Base-by-base conservation (phyloP, 2,797 vertebrate genomes). In the Bucorvus abyssinicus region DNA sequence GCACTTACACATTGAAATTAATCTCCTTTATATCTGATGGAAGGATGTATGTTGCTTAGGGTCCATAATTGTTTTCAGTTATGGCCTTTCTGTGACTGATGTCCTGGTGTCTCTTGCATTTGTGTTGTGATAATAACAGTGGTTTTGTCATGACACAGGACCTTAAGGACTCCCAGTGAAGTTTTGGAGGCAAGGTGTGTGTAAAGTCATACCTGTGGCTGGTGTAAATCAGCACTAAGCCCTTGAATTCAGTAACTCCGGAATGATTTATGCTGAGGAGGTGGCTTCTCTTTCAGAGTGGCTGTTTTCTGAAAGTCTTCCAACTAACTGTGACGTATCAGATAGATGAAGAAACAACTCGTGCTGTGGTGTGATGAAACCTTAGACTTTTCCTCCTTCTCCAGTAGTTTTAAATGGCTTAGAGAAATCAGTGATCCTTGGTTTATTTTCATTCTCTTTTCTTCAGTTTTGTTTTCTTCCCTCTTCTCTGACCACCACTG, bases 391-490 rank as follows among this genome's bases (percentile, higher is more conserved):
- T 67, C 14, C 70, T 69, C 20, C 57, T 86, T 96, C 83, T 94
- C 34, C 71, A 87, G 71, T 67, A 90, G 84, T 93, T 96, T 24
- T 94, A 95, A 96, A 95, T 94, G 76, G 90, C 36, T 92, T 95
- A 90, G 91, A 90, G 86, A 96, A 96, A 89, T 95, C 64, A 90
- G 87, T 95, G 89, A 87, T 93, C 84, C 89, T 94, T 94, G 92
- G 40, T 90, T 92, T 77, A 85, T 90, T 95, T 94, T 94, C 70
- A 74, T 79, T 95, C 85, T 91, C 78, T 93, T 95, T 87, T 85
- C 78, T 94, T 95, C 70, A 59, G 1, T 87, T 88, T 95, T 90
- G 84, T 96, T 95, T 95, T 95, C 79, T 84, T 92, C 77, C 53
- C 42, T 91, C 36, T 91, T 84, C 75, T 88, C 52, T 90, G 83